Evolutionary conservation across 2,797 vertebrate genomes (phyloP).

Genomic region (Coendou prehensilis): DNA sequence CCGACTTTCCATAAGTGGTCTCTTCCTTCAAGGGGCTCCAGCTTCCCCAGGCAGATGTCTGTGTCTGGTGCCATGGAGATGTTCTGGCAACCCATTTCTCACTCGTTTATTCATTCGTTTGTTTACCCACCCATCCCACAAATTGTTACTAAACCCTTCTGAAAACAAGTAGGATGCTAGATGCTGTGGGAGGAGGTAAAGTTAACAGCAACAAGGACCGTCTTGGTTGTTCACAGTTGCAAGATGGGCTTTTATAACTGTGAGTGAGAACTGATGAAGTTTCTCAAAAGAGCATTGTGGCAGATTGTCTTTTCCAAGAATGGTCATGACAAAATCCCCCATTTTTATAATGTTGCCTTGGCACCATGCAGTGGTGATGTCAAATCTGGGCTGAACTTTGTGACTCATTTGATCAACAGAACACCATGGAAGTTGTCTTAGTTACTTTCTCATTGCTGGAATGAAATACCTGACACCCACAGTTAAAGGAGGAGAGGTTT

Average conservation of each 20-base stretch:
- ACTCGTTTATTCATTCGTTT: constrained; percentile 54
- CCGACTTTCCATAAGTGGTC: constrained; percentile 70
- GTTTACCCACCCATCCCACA: constrained; percentile 48
- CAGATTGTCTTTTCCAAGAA: neutral
- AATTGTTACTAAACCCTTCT: constrained; percentile 48
- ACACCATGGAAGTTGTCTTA: neutral
- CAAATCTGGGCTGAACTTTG: neutral
- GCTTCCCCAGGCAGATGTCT: constrained; percentile 46
- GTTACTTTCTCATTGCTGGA: neutral
- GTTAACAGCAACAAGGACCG: neutral
- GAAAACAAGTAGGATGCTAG: constrained; percentile 22
- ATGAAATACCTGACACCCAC: neutral
- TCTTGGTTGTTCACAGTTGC: neutral
- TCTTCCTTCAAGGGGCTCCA: constrained; percentile 51
- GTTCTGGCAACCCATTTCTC: neutral
- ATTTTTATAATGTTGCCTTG: neutral
- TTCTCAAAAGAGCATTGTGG: neutral
- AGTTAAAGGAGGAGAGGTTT: neutral
- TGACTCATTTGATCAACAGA: neutral
- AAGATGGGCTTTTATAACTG: neutral
- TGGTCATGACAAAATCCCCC: neutral
- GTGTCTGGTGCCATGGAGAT: constrained; percentile 5
- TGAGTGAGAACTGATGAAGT: neutral
- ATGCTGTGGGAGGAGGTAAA: neutral
- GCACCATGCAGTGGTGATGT: neutral